Evolutionary conservation across 2,113 vertebrate genomes (phyloP).

Genomic region (Malaclemys terrapin): DNA sequence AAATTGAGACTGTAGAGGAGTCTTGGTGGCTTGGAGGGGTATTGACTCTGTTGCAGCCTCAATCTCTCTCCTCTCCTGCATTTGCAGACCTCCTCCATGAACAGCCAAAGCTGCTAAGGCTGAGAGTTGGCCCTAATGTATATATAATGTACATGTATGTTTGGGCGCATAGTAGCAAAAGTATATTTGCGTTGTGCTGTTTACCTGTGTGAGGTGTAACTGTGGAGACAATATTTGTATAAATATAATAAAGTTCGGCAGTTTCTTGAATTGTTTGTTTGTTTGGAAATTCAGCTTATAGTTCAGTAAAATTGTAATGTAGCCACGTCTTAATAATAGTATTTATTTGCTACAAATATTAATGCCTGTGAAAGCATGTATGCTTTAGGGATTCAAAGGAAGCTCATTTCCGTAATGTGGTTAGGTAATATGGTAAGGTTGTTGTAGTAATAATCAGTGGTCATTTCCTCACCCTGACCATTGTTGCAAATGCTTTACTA

Average conservation of each 20-base stretch:
- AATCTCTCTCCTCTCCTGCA: not conserved
- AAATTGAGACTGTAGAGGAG: not conserved
- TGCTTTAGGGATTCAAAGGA: not conserved
- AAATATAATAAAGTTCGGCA: not conserved
- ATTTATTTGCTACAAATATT: not conserved
- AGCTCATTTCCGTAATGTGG: rapidly evolving
- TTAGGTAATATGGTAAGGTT: not conserved
- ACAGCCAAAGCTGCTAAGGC: not conserved
- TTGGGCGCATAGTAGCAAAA: not conserved
- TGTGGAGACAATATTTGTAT: not conserved
- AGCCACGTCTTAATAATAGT: not conserved
- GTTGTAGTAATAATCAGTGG: not conserved
- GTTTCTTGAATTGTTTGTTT: not conserved
- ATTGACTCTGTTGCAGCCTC: not conserved
- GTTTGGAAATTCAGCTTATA: not conserved
- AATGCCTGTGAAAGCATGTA: not conserved
- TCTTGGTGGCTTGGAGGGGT: not conserved
- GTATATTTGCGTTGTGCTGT: not conserved
- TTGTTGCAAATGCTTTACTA: not conserved
- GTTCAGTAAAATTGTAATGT: not conserved
- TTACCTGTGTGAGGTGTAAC: not conserved
- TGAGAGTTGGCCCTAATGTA: not conserved
- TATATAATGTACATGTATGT: not conserved
- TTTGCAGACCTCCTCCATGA: not conserved
- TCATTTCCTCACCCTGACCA: not conserved